Conservation (phyloP, 2,113 vertebrate genomes). For the Brachypteracias leptosomus region DNA sequence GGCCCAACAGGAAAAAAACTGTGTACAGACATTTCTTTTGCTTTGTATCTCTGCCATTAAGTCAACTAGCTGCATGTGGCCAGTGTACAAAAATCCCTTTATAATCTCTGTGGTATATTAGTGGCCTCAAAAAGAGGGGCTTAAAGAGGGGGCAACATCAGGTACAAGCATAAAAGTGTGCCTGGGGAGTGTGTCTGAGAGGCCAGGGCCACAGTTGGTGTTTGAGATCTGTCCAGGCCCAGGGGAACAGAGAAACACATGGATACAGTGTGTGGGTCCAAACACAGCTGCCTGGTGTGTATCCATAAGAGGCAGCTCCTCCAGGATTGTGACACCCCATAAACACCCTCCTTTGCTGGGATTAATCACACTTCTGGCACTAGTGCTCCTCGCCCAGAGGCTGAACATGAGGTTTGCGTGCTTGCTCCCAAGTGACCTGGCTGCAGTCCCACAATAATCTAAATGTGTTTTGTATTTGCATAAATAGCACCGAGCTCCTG, state of each 20-base stretch:
- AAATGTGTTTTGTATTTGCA: not conserved
- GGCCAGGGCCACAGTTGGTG: rapidly evolving
- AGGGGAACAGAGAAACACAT: not conserved
- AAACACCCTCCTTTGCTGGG: slow-evolving; percentile 42
- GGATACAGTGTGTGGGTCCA: not conserved
- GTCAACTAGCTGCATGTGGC: not conserved
- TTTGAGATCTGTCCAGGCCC: not conserved
- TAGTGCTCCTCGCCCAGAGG: slow-evolving; percentile 5
- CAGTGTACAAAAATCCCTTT: not conserved
- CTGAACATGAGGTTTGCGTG: slow-evolving; percentile 9
- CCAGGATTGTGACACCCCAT: slow-evolving; percentile 43
- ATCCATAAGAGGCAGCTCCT: not conserved
- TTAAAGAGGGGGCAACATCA: not conserved
- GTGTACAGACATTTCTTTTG: not conserved
- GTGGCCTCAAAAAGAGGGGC: not conserved
- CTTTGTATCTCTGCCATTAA: not conserved
- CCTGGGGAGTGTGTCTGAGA: not conserved
- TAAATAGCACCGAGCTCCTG: not conserved
- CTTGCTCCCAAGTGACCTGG: slow-evolving; percentile 30
- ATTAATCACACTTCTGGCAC: slow-evolving; percentile 41
- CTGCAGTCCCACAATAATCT: slow-evolving; percentile 13
- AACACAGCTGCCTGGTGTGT: slow-evolving; percentile 27
- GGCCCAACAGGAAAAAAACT: not conserved
- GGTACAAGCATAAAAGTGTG: not conserved
- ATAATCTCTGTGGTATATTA: not conserved